Base-by-base conservation (phyloP, 2,888 invertebrate genomes). In the Meiosimyza platycephala region DNA sequence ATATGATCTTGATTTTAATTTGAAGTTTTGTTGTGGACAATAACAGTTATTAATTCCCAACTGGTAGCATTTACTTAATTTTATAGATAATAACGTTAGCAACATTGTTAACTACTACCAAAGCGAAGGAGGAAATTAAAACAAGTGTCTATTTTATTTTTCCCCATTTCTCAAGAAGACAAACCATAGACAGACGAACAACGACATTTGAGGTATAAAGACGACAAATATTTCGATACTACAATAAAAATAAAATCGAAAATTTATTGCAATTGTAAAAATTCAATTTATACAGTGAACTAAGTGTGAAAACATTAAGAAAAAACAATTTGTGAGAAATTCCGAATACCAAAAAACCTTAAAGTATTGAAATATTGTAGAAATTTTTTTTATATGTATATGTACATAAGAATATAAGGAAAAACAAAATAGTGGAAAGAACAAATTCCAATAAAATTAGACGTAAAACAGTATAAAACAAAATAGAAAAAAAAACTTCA, bases 121-220 rank as follows among this genome's bases (percentile, higher is more conserved):
- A 22, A 28, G 3, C 28, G 15, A 18, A 22, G 64, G 18, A 18
- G 51, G 13, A 51, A 40, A 51, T 3, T 7, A 50, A 48, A 50
- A 50, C 64, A 64, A 64, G 64, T 64, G 64, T 9, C 48, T 9
- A 16, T 63, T 50, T 64, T 11, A 64, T 16, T 64, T 22, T 48
- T 16, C 15, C 22, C 12, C 50, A 51, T 40, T 28, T 28, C 28
- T 28, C 28, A 22, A 51, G 51, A 22, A 51, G 51, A 64, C 22
- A 22, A 2, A 22, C 22, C 22, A 22, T 22, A 64, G 12, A 57
- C 40, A 57, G 57, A 57, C 22, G 22, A 57, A 57, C 57, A 11
- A 57, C 6, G 11, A 7, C 57, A 22, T 59, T 33, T 40, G 40
- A 9, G 40, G 9, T 9, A 40, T 9, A 40, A 40, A 33, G 33